Evolutionary conservation across 2,113 vertebrate genomes (phyloP), one percentile per base, ranked within the genome.

Genomic region (Malurus alboscapulatus): DNA sequence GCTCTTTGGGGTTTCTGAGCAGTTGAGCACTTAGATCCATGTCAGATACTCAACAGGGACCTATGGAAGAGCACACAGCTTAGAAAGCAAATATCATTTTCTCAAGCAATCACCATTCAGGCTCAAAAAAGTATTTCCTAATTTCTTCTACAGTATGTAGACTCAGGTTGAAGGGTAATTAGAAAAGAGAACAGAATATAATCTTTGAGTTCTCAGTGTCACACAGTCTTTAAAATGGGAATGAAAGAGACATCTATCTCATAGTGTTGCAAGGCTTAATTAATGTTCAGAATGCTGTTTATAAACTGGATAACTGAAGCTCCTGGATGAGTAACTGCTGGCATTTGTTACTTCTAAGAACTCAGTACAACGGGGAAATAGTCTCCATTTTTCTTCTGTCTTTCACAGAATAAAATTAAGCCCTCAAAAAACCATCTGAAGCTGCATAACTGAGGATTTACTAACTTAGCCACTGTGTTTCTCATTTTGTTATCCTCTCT

Each of bases 1-100:
- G 88, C 54, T 81, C 76, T 36, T 91, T 11, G 63, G 78, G 34
- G 51, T 71, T 90, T 66, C 85, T 90, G 65, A 84, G 84, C 42
- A 38, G 0, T 12, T 12, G 27, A 71, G 38, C 44, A 21, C 90
- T 94, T 61, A 84, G 78, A 86, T 81, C 80, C 62, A 32, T 44
- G 71, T 58, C 81, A 77, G 81, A 30, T 92, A 58, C 71, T 90
- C 84, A 42, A 30, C 45, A 58, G 20, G 17, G 32, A 62, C 1
- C 4, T 3, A 71, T 0, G 6, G 59, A 82, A 68, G 3, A 86
- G 59, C 0, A 2, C 48, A 25, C 21, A 48, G 65, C 57, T 78
- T 19, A 48, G 84, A 90, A 88, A 67, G 34, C 7, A 75, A 79
- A 38, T 19, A 38, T 19, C 3, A n/a, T 89, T 73, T 79, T 75